Conservation (phyloP, 2,797 vertebrate species). For the Pseudochromis fuscus region DNA sequence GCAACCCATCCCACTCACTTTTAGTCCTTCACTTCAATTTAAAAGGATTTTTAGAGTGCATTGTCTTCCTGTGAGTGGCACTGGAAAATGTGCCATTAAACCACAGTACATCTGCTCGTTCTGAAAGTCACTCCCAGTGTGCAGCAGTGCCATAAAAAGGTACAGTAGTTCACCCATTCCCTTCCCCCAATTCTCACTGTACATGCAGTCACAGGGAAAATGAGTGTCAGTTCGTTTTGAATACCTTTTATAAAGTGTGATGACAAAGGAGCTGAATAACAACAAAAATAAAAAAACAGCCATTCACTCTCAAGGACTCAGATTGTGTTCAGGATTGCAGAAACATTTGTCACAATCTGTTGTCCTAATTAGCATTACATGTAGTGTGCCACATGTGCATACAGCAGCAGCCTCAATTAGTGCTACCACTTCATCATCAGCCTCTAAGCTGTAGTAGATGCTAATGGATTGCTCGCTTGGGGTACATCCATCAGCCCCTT, state of each 20-base stretch:
- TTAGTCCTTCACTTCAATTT: slow-evolving; percentile 54
- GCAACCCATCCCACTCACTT: slow-evolving; percentile 39
- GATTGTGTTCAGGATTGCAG: slow-evolving; percentile 26
- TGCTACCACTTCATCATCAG: slow-evolving; percentile 68
- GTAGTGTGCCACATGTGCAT: slow-evolving; percentile 50
- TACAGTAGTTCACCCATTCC: slow-evolving; percentile 14
- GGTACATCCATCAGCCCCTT: slow-evolving; percentile 73
- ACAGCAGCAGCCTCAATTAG: slow-evolving; percentile 69
- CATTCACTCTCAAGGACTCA: slow-evolving; percentile 1
- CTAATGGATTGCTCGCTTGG: slow-evolving; percentile 71
- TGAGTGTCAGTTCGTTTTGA: not conserved
- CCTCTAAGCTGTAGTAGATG: slow-evolving; percentile 53
- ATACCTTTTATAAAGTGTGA: slow-evolving; percentile 13
- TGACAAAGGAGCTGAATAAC: slow-evolving; percentile 4
- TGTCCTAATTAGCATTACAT: slow-evolving; percentile 67
- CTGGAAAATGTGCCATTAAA: slow-evolving; percentile 43
- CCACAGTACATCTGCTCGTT: slow-evolving; percentile 17
- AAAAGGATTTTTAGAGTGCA: slow-evolving; percentile 20
- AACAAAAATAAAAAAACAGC: slow-evolving; percentile 9
- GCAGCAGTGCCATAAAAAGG: slow-evolving; percentile 13
- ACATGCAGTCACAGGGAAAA: slow-evolving; percentile 16
- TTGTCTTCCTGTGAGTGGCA: slow-evolving; percentile 39
- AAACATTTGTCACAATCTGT: slow-evolving; percentile 51
- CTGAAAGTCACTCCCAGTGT: slow-evolving; percentile 16
- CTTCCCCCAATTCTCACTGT: slow-evolving; percentile 8